These are phyloP conservation scores for Amblyjoppa fuscipennis DNA, from an alignment of 2,888 invertebrate genomes.

Conservation along the genomic window DNA sequence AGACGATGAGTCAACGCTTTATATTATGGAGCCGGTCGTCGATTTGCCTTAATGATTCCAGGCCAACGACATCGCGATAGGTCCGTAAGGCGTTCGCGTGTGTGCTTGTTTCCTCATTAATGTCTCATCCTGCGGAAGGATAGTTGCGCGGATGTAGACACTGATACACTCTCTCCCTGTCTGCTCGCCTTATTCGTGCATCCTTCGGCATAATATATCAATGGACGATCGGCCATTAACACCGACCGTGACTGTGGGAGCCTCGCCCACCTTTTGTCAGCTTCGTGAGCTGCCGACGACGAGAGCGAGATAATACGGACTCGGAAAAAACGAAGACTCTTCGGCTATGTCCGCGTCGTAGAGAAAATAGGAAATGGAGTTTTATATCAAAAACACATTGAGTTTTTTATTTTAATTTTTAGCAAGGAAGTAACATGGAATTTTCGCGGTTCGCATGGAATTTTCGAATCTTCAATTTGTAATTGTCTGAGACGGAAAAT, in stretches of 20 bases:
- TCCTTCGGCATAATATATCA: slow-evolving; percentile 70
- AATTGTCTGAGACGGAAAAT: too few relatives aligned
- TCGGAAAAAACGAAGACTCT: neutral
- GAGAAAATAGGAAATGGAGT: neutral
- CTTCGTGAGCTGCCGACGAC: slow-evolving; percentile 49
- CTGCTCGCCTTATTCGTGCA: slow-evolving; percentile 69
- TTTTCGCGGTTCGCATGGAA: neutral
- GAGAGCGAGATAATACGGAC: slow-evolving; percentile 18
- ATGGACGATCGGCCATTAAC: slow-evolving; percentile 68
- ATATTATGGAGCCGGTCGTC: slow-evolving; percentile 54
- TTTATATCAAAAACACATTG: neutral
- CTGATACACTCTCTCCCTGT: neutral
- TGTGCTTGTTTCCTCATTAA: slow-evolving; percentile 73
- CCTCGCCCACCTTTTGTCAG: slow-evolving; percentile 70
- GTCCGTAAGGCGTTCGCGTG: slow-evolving; percentile 50
- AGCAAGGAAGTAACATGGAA: neutral
- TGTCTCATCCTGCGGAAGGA: slow-evolving; percentile 65
- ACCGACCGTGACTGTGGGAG: slow-evolving; percentile 68
- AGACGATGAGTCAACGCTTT: slow-evolving; percentile 57
- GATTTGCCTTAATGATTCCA: slow-evolving; percentile 70
- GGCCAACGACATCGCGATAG: slow-evolving; percentile 53
- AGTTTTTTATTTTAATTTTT: neutral
- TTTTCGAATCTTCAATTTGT: too few relatives aligned
- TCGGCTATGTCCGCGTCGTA: neutral
- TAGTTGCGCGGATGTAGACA: slow-evolving; percentile 55